Conservation (phyloP, 2,888 invertebrate species). For the Platycnemis pennipes region DNA sequence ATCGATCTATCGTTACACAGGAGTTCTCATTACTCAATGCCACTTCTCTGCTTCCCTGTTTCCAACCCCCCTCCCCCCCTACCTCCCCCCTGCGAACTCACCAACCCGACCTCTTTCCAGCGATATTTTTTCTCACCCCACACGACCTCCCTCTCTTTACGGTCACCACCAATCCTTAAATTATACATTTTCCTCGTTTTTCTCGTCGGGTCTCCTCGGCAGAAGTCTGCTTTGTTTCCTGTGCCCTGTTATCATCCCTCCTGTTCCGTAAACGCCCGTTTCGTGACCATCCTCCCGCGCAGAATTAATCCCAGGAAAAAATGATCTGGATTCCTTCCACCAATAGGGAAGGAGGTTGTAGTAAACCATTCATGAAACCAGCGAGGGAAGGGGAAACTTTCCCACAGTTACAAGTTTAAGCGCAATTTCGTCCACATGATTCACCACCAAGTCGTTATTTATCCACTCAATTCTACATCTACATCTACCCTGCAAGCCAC, state of each 20-base stretch:
- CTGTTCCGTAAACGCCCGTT: not conserved
- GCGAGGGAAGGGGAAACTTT: not conserved
- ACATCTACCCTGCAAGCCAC: too few species aligned
- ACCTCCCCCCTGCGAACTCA: not conserved
- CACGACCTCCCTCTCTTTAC: not conserved
- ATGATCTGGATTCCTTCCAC: not conserved
- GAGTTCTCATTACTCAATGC: constrained; percentile 67
- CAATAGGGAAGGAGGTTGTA: not conserved
- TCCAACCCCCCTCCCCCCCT: not conserved
- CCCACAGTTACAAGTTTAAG: too few species aligned
- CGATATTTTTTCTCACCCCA: not conserved
- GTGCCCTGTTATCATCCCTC: not conserved
- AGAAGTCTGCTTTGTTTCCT: not conserved
- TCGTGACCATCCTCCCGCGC: not conserved
- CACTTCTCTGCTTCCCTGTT: constrained; percentile 37
- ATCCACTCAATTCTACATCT: too few species aligned
- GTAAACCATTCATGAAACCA: not conserved
- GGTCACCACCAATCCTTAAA: not conserved
- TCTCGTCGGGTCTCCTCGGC: not conserved
- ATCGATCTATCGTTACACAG: constrained; percentile 63
- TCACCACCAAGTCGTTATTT: too few species aligned
- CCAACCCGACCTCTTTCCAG: not conserved
- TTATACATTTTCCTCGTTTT: not conserved
- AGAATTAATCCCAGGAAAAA: not conserved
- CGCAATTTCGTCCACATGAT: too few species aligned